A percentile compares a stretch with the other conserved stretches of the same genome.
These are phyloP conservation scores for Enteromius thamalakanensis DNA, from an alignment of 2,797 vertebrate genomes.

Conservation along the genomic window DNA sequence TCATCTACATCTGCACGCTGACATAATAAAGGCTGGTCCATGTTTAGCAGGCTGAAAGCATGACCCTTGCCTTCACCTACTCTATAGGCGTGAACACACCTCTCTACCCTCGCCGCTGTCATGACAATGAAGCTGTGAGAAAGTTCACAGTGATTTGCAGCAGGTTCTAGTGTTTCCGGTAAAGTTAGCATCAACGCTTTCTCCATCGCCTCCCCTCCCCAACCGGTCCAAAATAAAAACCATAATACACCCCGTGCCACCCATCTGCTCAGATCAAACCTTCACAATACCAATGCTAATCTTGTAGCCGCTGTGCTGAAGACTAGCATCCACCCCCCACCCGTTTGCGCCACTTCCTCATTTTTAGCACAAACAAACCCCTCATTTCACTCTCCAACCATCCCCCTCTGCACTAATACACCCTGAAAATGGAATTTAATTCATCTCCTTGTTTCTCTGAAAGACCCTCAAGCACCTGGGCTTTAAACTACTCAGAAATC, in stretches of 20 bases:
- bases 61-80: slow-evolving; percentile 43
- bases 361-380: slow-evolving; percentile 36
- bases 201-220: slow-evolving; percentile 2
- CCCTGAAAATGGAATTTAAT: slow-evolving; percentile 25
- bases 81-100: slow-evolving; percentile 46
- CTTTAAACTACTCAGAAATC: background rate
- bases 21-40: background rate
- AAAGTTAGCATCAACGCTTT: slow-evolving; percentile 32
- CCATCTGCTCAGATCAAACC: slow-evolving; percentile 23
- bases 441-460: slow-evolving; percentile 14
- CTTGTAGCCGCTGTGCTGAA: slow-evolving; percentile 22
- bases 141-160: slow-evolving; percentile 26
- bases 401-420: slow-evolving; percentile 10
- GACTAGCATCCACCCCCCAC: slow-evolving; percentile 32
- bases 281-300: slow-evolving; percentile 30
- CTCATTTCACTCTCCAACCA: slow-evolving; percentile 18
- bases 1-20: background rate
- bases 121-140: slow-evolving; percentile 42
- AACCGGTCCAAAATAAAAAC: slow-evolving; percentile 1
- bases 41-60: slow-evolving; percentile 30
- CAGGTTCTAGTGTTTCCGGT: slow-evolving; percentile 28
- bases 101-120: slow-evolving; percentile 31
- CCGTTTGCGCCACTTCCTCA: slow-evolving; percentile 21
- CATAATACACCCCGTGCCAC: slow-evolving; percentile 13
- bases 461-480: slow-evolving; percentile 4